Evolutionary conservation across 2,797 vertebrate species (phyloP).

Genomic region (Cottoperca gobio): DNA sequence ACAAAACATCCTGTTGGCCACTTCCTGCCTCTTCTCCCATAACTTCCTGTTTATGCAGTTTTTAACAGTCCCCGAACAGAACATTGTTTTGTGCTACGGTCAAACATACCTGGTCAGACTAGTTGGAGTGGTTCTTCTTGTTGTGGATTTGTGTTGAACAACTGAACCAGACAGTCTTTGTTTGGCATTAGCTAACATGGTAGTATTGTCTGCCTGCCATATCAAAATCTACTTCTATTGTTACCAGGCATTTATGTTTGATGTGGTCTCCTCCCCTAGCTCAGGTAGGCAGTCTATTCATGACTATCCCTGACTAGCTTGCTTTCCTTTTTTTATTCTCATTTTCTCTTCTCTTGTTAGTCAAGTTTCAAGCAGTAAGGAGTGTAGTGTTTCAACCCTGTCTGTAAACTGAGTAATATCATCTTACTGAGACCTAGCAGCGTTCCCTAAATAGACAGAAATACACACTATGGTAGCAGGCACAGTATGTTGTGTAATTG

Average conservation of each 20-base stretch:
- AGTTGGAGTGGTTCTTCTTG: conserved; percentile 72
- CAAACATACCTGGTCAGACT: conserved; percentile 61
- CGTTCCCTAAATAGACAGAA: conserved; percentile 57
- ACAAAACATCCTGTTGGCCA: conserved; percentile 84
- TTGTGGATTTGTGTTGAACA: conserved; percentile 29
- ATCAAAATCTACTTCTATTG: conserved; percentile 47
- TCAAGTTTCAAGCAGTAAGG: conserved; percentile 55
- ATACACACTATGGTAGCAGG: conserved; percentile 4
- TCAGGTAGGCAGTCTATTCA: conserved; percentile 57
- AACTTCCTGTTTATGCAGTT: conserved; percentile 82
- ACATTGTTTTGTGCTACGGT: conserved; percentile 25
- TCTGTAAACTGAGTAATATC: conserved; percentile 66
- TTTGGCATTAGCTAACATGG: conserved; percentile 41
- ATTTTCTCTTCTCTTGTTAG: conserved; percentile 61
- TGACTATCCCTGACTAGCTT: conserved; percentile 34
- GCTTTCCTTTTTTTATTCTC: conserved; percentile 53
- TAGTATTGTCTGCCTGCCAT: conserved; percentile 55
- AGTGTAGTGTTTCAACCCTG: conserved; percentile 63
- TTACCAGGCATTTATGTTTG: conserved; percentile 53
- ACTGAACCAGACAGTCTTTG: conserved; percentile 56
- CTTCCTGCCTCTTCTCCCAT: conserved; percentile 82
- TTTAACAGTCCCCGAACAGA: conserved; percentile 55
- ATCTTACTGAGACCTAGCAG: conserved; percentile 56
- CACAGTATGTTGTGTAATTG: conserved; percentile 13
- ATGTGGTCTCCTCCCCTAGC: conserved; percentile 50